Percentiles rank a stretch among this genome's conserved stretches.
Evolutionary conservation across 2,113 vertebrate species (phyloP).

Genomic region (Chloebia gouldiae): DNA sequence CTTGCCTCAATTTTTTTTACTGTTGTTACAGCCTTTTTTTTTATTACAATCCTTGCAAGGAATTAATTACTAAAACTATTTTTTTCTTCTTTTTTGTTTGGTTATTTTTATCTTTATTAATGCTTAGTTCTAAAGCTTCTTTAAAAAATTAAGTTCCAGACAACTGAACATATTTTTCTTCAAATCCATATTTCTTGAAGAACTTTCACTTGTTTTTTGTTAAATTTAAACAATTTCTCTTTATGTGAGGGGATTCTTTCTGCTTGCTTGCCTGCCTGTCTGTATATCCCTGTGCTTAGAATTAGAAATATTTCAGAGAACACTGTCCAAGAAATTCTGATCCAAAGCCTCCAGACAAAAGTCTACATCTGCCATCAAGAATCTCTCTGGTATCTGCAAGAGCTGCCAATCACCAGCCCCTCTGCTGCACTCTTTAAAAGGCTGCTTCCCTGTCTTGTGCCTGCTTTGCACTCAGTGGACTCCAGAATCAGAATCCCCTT

Average conservation of each 20-base stretch:
- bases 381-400: background rate
- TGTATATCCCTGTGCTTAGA: background rate
- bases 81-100: accelerated
- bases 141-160: background rate
- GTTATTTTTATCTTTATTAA: background rate
- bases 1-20: background rate
- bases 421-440: background rate
- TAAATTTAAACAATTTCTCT: background rate
- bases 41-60: background rate
- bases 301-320: background rate
- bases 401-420: background rate
- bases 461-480: background rate
- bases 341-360: background rate
- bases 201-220: background rate
- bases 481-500: background rate
- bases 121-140: background rate
- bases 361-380: background rate
- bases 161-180: background rate
- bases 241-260: background rate
- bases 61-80: background rate
- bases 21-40: background rate
- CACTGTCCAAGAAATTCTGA: background rate
- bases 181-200: background rate
- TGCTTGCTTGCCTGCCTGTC: background rate
- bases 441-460: background rate